Conservation (phyloP, 2,888 invertebrate genomes). For the Andrena fulva region DNA sequence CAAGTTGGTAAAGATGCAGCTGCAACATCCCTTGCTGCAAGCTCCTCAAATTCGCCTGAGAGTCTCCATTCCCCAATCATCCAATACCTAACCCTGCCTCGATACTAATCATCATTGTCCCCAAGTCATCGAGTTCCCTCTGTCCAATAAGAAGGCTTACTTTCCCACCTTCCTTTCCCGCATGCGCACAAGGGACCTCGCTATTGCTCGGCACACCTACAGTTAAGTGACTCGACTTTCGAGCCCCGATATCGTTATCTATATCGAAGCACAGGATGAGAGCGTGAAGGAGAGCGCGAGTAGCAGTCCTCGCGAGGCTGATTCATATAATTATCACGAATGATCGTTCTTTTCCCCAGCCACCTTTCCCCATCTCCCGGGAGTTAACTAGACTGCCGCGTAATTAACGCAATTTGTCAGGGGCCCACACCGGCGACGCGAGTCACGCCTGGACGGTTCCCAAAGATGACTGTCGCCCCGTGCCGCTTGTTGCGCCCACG, state of each 20-base stretch:
- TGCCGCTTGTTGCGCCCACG: slow-evolving; percentile 5
- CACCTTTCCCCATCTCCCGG: background rate
- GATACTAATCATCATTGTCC: no score
- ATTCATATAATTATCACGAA: slow-evolving; percentile 43
- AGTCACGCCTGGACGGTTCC: slow-evolving; percentile 35
- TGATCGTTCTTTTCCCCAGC: background rate
- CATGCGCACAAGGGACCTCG: no score
- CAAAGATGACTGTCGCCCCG: slow-evolving; percentile 29
- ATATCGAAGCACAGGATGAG: no score
- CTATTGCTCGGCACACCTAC: no score
- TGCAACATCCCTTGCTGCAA: no score
- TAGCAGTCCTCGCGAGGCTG: background rate
- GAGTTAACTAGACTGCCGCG: slow-evolving; percentile 50
- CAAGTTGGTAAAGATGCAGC: no score
- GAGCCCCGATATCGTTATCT: slow-evolving; percentile 32
- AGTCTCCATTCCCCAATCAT: no score
- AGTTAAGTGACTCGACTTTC: slow-evolving; percentile 40
- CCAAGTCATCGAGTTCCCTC: no score
- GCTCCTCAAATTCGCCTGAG: no score
- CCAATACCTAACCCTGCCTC: no score
- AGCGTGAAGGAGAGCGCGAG: background rate
- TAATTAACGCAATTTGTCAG: slow-evolving; percentile 57
- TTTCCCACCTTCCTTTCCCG: no score
- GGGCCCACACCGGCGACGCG: slow-evolving; percentile 25
- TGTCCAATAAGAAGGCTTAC: no score